Percentiles rank a stretch among this genome's conserved stretches.
Evolutionary conservation across 2,113 vertebrate species (phyloP).

Genomic region (Larimichthys crocea): DNA sequence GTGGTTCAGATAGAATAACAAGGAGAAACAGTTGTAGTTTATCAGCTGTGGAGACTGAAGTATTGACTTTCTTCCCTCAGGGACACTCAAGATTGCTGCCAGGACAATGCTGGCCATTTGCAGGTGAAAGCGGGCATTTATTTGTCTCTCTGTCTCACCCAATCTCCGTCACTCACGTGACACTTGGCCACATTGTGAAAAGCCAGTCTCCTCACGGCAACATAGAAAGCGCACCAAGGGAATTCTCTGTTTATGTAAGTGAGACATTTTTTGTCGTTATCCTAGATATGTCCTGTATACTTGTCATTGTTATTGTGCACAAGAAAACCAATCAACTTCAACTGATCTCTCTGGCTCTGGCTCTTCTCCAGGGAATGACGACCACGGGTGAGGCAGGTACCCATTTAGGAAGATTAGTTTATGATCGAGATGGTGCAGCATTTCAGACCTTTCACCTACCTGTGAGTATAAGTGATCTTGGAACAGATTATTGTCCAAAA

Average conservation of each 20-base stretch:
- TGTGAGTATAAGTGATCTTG: neutral
- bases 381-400: neutral
- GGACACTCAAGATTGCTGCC: neutral
- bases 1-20: neutral
- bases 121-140: neutral
- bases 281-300: too few species aligned
- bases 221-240: neutral
- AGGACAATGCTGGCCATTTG: constrained; percentile 1
- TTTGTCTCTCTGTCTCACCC: neutral
- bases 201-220: neutral
- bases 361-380: neutral
- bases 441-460: neutral
- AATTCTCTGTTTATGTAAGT: neutral
- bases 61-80: neutral
- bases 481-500: neutral
- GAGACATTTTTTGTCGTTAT: neutral
- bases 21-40: neutral
- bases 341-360: neutral
- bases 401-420: neutral
- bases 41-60: neutral
- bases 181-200: neutral
- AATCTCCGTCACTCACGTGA: neutral
- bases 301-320: neutral
- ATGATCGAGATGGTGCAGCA: neutral
- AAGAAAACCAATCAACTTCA: neutral